Percentiles rank a stretch among this genome's conserved stretches.
Evolutionary conservation across 2,113 vertebrate species (phyloP).

Genomic region (Erythrocercus mccallii): DNA sequence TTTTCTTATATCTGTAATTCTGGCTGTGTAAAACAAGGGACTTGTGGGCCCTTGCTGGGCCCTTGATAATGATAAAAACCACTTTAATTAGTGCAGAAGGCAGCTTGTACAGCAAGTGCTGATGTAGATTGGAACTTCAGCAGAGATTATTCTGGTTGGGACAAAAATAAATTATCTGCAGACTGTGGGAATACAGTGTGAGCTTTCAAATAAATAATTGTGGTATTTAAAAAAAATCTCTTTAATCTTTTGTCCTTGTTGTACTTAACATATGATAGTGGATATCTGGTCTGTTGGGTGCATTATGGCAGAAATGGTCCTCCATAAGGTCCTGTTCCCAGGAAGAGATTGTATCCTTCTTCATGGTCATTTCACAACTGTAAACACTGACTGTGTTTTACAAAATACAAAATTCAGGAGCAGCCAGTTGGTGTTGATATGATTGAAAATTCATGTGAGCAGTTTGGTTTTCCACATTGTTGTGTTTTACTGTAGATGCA

Average conservation of each 20-base stretch:
- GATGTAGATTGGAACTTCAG: neutral
- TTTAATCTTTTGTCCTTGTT: slow-evolving; percentile 72
- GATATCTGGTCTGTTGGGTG: slow-evolving; percentile 90
- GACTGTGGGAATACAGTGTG: neutral
- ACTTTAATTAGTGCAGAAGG: neutral
- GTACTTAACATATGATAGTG: slow-evolving; percentile 80
- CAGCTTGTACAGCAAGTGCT: neutral
- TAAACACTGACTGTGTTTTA: neutral
- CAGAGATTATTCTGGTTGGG: neutral
- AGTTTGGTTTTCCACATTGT: slow-evolving; percentile 63
- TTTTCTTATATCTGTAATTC: neutral
- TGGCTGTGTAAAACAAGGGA: neutral
- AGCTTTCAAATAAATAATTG: neutral
- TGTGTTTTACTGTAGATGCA: slow-evolving; percentile 61
- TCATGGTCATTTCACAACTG: slow-evolving; percentile 23
- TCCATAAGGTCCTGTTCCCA: slow-evolving; percentile 88
- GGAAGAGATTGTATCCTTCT: slow-evolving; percentile 89
- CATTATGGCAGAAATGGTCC: slow-evolving; percentile 90
- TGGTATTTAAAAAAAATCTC: slow-evolving; percentile 35
- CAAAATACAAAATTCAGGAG: neutral
- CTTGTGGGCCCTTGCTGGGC: neutral
- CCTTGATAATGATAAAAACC: neutral
- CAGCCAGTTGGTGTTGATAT: neutral
- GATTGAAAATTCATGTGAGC: slow-evolving; percentile 43
- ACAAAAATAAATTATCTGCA: neutral